A percentile compares a stretch with the other conserved stretches of the same genome.
Evolutionary conservation across 2,113 vertebrate species (phyloP).

Genomic region (Larimichthys crocea): DNA sequence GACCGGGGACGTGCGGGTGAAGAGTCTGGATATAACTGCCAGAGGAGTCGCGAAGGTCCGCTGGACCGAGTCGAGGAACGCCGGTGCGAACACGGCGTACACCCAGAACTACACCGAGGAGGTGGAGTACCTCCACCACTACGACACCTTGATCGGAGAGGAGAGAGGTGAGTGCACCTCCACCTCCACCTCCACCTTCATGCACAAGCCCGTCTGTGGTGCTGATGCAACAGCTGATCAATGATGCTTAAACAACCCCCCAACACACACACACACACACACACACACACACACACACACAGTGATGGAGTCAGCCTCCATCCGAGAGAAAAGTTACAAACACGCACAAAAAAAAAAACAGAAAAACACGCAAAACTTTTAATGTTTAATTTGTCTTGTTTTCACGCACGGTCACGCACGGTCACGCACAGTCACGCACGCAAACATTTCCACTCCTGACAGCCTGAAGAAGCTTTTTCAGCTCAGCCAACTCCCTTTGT

Average conservation of each 20-base stretch:
- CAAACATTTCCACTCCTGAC: slow-evolving; percentile 9
- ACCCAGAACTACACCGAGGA: slow-evolving; percentile 99
- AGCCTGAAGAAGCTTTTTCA: slow-evolving; percentile 34
- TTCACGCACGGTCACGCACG: background rate
- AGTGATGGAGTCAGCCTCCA: too few relatives aligned
- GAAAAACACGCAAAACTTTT: background rate
- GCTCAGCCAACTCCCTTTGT: slow-evolving; percentile 96
- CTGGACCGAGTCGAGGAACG: slow-evolving; percentile 97
- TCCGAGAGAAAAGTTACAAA: slow-evolving; percentile 15
- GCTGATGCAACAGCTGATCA: slow-evolving; percentile 75
- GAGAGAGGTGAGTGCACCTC: slow-evolving; percentile 90
- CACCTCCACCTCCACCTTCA: too few relatives aligned
- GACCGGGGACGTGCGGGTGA: slow-evolving; percentile 93
- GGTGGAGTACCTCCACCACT: slow-evolving; percentile 97
- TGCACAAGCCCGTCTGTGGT: slow-evolving; percentile 43
- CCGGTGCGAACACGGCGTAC: slow-evolving; percentile 98
- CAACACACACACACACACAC: too few relatives aligned
- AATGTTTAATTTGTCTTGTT: too few relatives aligned
- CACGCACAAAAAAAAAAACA: background rate
- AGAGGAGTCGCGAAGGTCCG: slow-evolving; percentile 96
- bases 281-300: too few relatives aligned
- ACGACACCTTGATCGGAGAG: slow-evolving; percentile 94
- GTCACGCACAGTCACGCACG: background rate
- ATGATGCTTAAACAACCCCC: too few relatives aligned
- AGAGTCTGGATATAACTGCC: slow-evolving; percentile 91